Base-by-base conservation (phyloP, 1,140 invertebrate species). In the Drosophila albomicans region DNA sequence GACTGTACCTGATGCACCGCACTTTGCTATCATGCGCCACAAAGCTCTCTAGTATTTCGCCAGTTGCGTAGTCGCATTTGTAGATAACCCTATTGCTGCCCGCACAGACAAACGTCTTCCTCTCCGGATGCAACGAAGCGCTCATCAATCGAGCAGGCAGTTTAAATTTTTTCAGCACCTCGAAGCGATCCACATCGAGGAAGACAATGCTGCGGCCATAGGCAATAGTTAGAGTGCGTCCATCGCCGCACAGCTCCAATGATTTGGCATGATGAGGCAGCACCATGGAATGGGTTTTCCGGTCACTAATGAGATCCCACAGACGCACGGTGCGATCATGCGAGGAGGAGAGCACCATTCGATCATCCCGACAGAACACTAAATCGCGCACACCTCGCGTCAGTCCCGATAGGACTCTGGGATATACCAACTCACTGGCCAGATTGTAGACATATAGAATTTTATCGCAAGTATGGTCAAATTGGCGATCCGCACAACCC, bases 11-110 rank as follows among this genome's bases (percentile, higher is more conserved):
- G 45, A 99, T 96, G 92, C 96, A 97, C 91, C 99, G 98, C 5
- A 99, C 96, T 2, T 97, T 97, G 1, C 98, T 98, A 94, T 99
- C 99, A 93, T 99, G 98, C 15, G 98, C 98, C 92, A 98, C 98
- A 91, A 98, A 99, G 2, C n/a, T 96, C 98, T 94, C 99, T 97
- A 66, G 3, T 1, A 68, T 5, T 0, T 16, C 4, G 1, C 98
- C 98, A 15, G 96, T 97, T 35, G 95, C 94, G 86, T 97, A 99
- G 92, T 99, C 97, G 93, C 96, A 99, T 93, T 99, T 99, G 93
- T 99, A 99, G 93, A 99, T 96, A 92, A 97, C 98, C 61, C 98
- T 96, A 93, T 99, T 97, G 90, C 98, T 97, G 7, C 97, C 97
- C 16, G 97, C 98, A 89, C 97, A 98, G 1, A 99, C 97, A 93